These are phyloP conservation scores for Euplagia quadripunctaria DNA, from an alignment of 2,888 invertebrate genomes.

Conservation along the genomic window DNA sequence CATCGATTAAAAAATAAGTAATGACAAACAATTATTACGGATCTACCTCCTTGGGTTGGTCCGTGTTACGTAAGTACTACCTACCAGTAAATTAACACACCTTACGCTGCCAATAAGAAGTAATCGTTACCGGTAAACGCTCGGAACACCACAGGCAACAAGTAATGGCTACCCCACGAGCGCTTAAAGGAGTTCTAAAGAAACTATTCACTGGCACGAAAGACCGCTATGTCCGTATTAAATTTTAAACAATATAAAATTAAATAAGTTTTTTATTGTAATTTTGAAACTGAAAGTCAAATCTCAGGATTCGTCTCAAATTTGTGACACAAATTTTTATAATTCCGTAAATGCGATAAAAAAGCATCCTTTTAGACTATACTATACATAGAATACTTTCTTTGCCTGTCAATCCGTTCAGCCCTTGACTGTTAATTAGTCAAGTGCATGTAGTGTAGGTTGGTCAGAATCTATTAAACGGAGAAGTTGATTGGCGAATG, in stretches of 20 bases:
- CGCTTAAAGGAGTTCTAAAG: neutral
- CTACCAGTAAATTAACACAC: neutral
- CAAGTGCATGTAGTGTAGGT: neutral
- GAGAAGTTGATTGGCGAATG: neutral
- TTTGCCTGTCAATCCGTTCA: neutral
- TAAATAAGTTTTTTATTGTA: neutral
- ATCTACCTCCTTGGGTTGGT: neutral
- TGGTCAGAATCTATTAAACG: neutral
- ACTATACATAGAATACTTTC: too few relatives aligned
- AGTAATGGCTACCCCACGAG: neutral
- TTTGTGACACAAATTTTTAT: neutral
- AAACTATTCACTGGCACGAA: neutral
- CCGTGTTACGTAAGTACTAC: neutral
- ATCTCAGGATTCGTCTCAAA: neutral
- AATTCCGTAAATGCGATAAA: neutral
- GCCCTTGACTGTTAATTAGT: neutral
- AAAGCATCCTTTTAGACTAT: too few relatives aligned
- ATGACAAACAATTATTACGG: neutral
- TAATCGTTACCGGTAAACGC: neutral
- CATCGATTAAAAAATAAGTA: neutral
- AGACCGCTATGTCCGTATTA: too few relatives aligned
- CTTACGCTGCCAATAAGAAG: neutral
- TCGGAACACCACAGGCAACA: neutral
- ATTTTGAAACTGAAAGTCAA: neutral
- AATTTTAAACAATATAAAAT: too few relatives aligned